A percentile compares a stretch with the other conserved stretches of the same genome.
Conservation (phyloP, 2,797 vertebrate species). For the Babyrousa celebensis region DNA sequence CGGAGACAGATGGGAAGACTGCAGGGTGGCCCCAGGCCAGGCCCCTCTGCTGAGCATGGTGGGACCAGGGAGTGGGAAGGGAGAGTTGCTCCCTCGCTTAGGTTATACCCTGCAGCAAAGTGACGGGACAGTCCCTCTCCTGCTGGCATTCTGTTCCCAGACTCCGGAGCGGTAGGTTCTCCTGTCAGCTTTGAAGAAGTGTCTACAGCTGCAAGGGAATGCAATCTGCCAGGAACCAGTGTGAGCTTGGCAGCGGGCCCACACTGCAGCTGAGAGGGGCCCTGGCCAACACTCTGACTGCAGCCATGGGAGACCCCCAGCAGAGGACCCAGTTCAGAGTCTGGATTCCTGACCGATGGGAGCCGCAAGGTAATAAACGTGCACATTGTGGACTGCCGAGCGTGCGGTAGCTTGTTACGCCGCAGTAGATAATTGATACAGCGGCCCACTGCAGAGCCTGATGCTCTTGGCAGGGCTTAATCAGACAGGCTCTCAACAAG, state of each 20-base stretch:
- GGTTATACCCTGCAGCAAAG: background rate
- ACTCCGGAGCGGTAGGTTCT: background rate
- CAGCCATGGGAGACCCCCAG: background rate
- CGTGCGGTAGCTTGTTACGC: background rate
- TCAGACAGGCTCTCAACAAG: background rate
- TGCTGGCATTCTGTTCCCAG: background rate
- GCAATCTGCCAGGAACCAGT: background rate
- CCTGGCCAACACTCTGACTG: background rate
- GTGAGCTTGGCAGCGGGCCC: background rate
- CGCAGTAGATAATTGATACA: background rate
- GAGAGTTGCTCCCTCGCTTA: background rate
- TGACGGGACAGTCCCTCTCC: fast-evolving
- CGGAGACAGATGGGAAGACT: background rate
- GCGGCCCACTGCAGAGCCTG: background rate
- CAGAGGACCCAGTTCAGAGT: background rate
- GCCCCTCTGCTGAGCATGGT: background rate
- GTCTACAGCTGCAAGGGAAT: background rate
- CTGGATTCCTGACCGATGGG: background rate
- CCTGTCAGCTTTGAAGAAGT: background rate
- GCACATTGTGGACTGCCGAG: background rate
- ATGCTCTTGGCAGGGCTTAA: background rate
- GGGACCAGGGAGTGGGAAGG: background rate
- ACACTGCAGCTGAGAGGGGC: fast-evolving
- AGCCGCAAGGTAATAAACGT: background rate
- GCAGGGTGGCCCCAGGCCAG: background rate